Evolutionary conservation across 1,140 invertebrate genomes (phyloP).

Genomic region (Spodoptera frugiperda): DNA sequence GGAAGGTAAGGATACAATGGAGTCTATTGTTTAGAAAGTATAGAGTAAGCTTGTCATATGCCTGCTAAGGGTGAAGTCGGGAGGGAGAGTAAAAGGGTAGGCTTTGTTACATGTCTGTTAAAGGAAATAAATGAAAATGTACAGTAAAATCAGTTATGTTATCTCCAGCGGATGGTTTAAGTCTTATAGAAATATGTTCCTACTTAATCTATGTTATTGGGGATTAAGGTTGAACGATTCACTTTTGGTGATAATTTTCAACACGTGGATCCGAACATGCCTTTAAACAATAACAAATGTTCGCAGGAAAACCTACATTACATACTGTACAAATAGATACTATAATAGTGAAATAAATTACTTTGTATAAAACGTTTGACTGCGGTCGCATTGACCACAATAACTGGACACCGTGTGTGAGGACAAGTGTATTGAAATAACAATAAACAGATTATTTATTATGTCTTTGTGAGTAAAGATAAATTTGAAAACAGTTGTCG

Average conservation of each 20-base stretch:
- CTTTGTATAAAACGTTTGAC: not conserved
- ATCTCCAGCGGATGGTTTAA: too few species aligned
- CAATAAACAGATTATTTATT: not conserved
- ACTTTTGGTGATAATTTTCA: not conserved
- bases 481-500: too few species aligned
- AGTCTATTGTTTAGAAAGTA: too few species aligned
- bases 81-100: too few species aligned
- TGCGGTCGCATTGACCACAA: constrained; percentile 24
- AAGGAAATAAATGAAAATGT: too few species aligned
- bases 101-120: too few species aligned
- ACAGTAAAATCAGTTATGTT: too few species aligned
- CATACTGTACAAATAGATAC: not conserved
- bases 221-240: too few species aligned
- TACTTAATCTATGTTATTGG: too few species aligned
- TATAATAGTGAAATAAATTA: not conserved
- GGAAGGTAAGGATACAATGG: constrained; percentile 87
- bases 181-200: too few species aligned
- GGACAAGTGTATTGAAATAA: constrained; percentile 6
- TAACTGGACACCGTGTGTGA: not conserved
- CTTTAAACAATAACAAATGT: not conserved
- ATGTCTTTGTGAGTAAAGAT: too few species aligned
- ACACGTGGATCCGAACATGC: not conserved
- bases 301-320: constrained; percentile 1
- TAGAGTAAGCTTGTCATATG: not conserved
- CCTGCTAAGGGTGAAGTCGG: too few species aligned